A percentile compares a stretch with the other conserved stretches of the same genome.
Conservation (phyloP, 2,797 vertebrate genomes). For the Heliangelus exortis region DNA sequence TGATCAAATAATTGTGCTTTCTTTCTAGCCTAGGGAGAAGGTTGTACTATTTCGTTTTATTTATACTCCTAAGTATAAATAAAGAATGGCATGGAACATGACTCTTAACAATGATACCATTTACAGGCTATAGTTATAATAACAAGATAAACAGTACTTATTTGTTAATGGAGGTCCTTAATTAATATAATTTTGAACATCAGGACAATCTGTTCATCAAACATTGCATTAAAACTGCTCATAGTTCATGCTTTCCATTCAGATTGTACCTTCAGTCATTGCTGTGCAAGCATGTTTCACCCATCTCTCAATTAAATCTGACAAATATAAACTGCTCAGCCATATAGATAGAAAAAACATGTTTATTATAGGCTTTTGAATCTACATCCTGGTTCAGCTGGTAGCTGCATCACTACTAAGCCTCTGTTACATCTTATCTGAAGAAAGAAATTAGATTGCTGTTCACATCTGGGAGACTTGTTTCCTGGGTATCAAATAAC, state of each 20-base stretch:
- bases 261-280: not conserved
- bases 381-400: not conserved
- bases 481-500: not conserved
- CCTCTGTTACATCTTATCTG: not conserved
- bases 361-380: not conserved
- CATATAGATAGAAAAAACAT: not conserved
- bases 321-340: not conserved
- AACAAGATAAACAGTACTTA: not conserved
- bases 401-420: not conserved
- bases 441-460: not conserved
- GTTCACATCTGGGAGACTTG: not conserved
- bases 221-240: not conserved
- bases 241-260: not conserved
- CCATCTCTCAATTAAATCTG: not conserved
- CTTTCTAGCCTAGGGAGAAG: not conserved
- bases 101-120: not conserved
- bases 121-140: not conserved
- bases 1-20: not conserved
- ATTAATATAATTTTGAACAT: slow-evolving; percentile 33
- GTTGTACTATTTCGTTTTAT: not conserved
- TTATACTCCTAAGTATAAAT: slow-evolving; percentile 33
- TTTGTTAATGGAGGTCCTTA: slow-evolving; percentile 7
- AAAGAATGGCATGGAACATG: not conserved
- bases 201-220: slow-evolving; percentile 4
- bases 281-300: not conserved